Base-by-base conservation (phyloP, 2,797 vertebrate species). In the Malacoraja senta region DNA sequence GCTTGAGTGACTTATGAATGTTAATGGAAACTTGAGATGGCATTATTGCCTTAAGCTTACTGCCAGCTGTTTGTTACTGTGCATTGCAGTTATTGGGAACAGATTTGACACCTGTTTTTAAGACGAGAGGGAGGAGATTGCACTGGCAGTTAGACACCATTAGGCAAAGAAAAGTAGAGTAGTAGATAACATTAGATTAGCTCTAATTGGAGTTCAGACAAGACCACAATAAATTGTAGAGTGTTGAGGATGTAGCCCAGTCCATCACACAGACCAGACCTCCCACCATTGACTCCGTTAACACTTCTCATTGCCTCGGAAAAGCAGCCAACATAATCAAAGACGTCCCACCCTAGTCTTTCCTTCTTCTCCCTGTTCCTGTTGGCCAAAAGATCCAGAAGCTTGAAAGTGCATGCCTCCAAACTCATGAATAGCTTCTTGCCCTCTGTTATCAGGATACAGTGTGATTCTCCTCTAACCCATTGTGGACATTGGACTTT, bases 1-100 rank as follows among this genome's bases (percentile, higher is more conserved):
- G 83, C 58, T 88, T 88, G 61, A 68, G n/a, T 68, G 84, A 17
- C 84, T 88, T 88, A 68, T 88, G 84, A 88, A 88, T 68, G 84
- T 68, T 65, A 65, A 68, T 32, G 53, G 83, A 88, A 88, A 68
- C 84, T 32, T 68, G 84, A 88, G n/a, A 65, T 35, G 65, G 63
- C 65, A 21, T 88, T 65, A 88, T 88, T 88, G 63, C 61, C 63
- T 88, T 35, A 68, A 68, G 35, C 65, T 88, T 19, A 88, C 63
- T 44, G 38, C 61, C 84, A 88, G 84, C 63, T 88, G 84, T 88
- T 88, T 65, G 63, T 32, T 68, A 65, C 84, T 68, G n/a, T 65
- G 32, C 9, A 29, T 19, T 88, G 61, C 13, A 86, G 26, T 35
- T 68, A 35, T 32, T 32, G 19, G 15, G 84, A 68, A 88, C 61